Evolutionary conservation across 2,797 vertebrate genomes (phyloP).

Genomic region (Liparis tanakae): DNA sequence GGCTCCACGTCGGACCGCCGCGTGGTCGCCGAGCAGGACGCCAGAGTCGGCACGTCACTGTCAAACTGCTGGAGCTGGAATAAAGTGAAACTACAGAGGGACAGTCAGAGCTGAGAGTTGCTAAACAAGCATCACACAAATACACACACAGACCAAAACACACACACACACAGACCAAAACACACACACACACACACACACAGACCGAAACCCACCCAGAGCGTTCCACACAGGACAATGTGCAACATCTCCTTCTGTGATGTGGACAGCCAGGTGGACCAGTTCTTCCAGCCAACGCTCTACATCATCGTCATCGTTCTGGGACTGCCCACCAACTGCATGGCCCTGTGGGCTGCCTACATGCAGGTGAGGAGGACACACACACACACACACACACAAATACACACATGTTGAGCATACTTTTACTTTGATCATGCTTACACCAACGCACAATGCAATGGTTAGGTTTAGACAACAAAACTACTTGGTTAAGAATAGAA

Average conservation of each 20-base stretch:
- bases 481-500: too few relatives aligned
- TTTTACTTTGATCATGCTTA: neutral
- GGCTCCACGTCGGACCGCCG: slow-evolving; percentile 25
- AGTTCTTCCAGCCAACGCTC: slow-evolving; percentile 91
- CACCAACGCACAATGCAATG: too few relatives aligned
- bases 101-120: slow-evolving; percentile 58
- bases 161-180: slow-evolving; percentile 1
- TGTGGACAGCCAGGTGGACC: slow-evolving; percentile 92
- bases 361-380: slow-evolving; percentile 83
- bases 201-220: neutral
- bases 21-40: slow-evolving; percentile 34
- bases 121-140: slow-evolving; percentile 20
- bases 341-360: slow-evolving; percentile 94
- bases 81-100: slow-evolving; percentile 39
- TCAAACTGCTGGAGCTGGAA: slow-evolving; percentile 59
- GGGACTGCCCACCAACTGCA: slow-evolving; percentile 92
- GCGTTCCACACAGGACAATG: slow-evolving; percentile 78
- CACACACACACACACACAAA: slow-evolving; percentile 15
- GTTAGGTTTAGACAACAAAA: too few relatives aligned
- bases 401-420: neutral
- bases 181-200: slow-evolving; percentile 16
- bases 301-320: slow-evolving; percentile 91
- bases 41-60: slow-evolving; percentile 43
- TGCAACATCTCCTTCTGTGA: slow-evolving; percentile 89
- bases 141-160: neutral